Percentiles rank a stretch among this genome's conserved stretches.
These are phyloP conservation scores for Xylota sylvarum DNA, from an alignment of 2,888 invertebrate genomes.

Conservation along the genomic window DNA sequence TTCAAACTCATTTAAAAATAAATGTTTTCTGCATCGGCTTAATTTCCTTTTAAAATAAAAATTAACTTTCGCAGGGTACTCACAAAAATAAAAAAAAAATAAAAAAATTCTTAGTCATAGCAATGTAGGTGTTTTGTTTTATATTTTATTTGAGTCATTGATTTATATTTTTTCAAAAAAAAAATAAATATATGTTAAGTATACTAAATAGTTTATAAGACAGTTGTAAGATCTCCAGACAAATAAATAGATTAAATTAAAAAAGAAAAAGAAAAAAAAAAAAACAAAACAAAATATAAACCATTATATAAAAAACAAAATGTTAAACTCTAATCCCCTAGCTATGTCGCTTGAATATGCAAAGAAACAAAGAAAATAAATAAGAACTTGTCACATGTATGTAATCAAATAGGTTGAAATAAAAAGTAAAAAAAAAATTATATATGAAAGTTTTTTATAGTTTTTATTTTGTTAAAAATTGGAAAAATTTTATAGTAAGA, in stretches of 20 bases:
- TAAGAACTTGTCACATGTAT: slow-evolving; percentile 63
- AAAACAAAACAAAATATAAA: too few species aligned
- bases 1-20: background rate
- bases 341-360: slow-evolving; percentile 65
- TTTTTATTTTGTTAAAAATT: slow-evolving; percentile 44
- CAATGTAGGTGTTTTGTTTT: slow-evolving; percentile 65
- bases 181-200: slow-evolving; percentile 38
- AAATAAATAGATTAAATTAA: slow-evolving; percentile 75
- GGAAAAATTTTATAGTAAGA: slow-evolving; percentile 46
- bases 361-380: slow-evolving; percentile 42
- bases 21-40: slow-evolving; percentile 38
- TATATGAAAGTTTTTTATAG: slow-evolving; percentile 15
- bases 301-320: slow-evolving; percentile 22
- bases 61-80: slow-evolving; percentile 31
- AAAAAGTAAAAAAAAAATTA: slow-evolving; percentile 14
- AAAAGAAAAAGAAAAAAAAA: too few species aligned
- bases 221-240: slow-evolving; percentile 77
- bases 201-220: slow-evolving; percentile 59
- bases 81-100: slow-evolving; percentile 15
- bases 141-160: slow-evolving; percentile 9
- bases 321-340: slow-evolving; percentile 22
- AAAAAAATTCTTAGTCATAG: slow-evolving; percentile 68
- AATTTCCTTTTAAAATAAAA: background rate
- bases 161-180: slow-evolving; percentile 47
- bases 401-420: slow-evolving; percentile 66